Evolutionary conservation across 2,113 vertebrate species (phyloP), one percentile per base, ranked within the genome.

Genomic region (Mugil cephalus): DNA sequence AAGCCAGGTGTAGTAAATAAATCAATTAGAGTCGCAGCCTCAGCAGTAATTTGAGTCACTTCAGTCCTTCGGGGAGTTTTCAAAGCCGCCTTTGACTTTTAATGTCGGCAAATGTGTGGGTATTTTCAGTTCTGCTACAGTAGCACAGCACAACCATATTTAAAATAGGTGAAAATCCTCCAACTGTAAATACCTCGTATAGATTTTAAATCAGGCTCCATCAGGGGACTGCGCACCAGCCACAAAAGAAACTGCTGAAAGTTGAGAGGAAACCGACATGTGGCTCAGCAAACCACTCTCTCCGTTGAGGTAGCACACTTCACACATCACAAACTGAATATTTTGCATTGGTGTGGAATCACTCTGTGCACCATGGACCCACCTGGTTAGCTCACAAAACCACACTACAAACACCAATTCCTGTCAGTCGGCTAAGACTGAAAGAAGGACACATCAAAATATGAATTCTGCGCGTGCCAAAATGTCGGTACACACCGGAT

Each of bases 161-260:
- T 64, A 79, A 80, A 82, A 30, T 6, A 79, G 42, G 65, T 80
- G 63, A 65, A 80, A 88, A 76, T 74, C 17, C 47, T 80, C 45
- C 66, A 85, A 74, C 74, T 77, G 68, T 60, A 64, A 81, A 79
- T 10, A 65, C 38, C 56, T 68, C 56, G 38, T 58, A 56, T 40
- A 30, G 15, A 80, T 74, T 83, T 77, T 14, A 63, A 85, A 86
- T 83, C 74, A 74, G 55, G 66, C 82, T 79, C 30, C 54, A 79
- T 82, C 63, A 66, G 61, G 66, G 65, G 17, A 85, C 75, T 54
- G 38, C 69, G 68, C 43, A 72, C n/a, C 10, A 67, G 84, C 91
- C 91, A 88, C 87, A 90, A 88, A 85, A 88, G 76, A 87, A 88
- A 84, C 87, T 88, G 89, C 74, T 76, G 87, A 90, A 87, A 88